phyloP scores from a whole-genome alignment of 2,888 invertebrate species.

The Athetis lepigone region DNA sequence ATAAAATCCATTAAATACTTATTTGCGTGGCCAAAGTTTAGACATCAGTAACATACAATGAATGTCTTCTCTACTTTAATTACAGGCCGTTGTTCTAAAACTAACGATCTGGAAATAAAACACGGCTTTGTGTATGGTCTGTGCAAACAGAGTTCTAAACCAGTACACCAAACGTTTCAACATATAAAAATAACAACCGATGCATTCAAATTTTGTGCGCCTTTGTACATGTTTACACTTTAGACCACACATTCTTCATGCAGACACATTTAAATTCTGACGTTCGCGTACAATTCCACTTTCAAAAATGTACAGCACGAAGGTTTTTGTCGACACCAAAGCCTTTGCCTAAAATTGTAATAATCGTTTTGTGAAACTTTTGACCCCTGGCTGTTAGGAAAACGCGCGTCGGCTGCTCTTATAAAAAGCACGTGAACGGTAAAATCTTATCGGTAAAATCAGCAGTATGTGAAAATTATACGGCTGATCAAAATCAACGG shows the following conservation, averaged over 20 bases:
- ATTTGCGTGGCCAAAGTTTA: slow-evolving; percentile 9
- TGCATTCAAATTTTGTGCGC: too few species aligned
- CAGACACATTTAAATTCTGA: too few species aligned
- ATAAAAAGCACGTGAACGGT: slow-evolving; percentile 10
- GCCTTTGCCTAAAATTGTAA: not conserved
- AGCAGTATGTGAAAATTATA: slow-evolving; percentile 11
- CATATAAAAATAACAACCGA: not conserved
- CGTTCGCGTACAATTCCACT: too few species aligned
- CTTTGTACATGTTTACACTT: too few species aligned
- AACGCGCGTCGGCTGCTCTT: not conserved
- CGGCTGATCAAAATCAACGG: slow-evolving; percentile 23
- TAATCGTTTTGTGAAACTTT: not conserved
- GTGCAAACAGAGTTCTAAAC: not conserved
- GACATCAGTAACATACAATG: slow-evolving; percentile 39
- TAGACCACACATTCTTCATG: too few species aligned
- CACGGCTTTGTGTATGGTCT: not conserved
- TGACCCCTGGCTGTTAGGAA: not conserved
- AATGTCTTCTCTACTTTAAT: slow-evolving; percentile 26
- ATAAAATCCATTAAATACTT: slow-evolving; percentile 38
- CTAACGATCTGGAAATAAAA: slow-evolving; percentile 39
- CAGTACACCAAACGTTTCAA: not conserved
- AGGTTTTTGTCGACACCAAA: too few species aligned
- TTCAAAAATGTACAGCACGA: not conserved
- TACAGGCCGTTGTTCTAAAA: slow-evolving; percentile 24
- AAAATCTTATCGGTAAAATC: slow-evolving; percentile 17